Evolutionary conservation across 2,888 invertebrate genomes (phyloP), one percentile per base, ranked within the genome.

Genomic region (Cataglyphis rosenhaueri): DNA sequence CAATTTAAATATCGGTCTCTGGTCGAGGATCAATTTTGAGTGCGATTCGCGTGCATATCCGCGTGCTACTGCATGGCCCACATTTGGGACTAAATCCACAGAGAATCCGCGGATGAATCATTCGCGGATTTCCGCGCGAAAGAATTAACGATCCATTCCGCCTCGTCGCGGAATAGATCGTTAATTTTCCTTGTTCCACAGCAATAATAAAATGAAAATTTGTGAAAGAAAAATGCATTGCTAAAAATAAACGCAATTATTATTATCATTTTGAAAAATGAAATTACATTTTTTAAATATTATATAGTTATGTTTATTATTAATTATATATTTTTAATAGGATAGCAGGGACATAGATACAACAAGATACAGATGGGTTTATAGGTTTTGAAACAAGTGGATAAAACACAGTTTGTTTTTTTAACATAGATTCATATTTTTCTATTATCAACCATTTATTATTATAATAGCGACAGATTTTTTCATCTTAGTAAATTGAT

Each of bases 21-120:
- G 61, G 10, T 25, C 68, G 68, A 62, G 66, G 55, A 70, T 44
- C 18, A 52, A 29, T 48, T 75, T 68, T 74, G 81, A 35, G 35
- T 71, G 48, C 57, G 78, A 61, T 70, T 87, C 73, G 68, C 62
- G 65, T 76, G 44, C 66, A 78, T 57, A 82, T 74, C 73, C 86
- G 75, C 73, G 73, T 79, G 85, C 62, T 84, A 85, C 84, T 82
- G 78, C 70, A 78, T 81, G 88, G 83, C 88, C 88, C 85, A 88
- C 88, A 88, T 88, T 62, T 81, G 61, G 62, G 86, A 85, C 84
- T 88, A 86, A 88, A 88, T 88, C 84, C 87, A 85, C 75, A 59
- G 68, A 82, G 82, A 78, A 74, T 82, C 81, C 87, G 81, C 82
- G 85, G 81, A 88, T 84, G 82, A 75, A 78, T 81, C 83, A 68